Percentiles rank a stretch among this genome's conserved stretches.
phyloP scores from a whole-genome alignment of 1,140 invertebrate genomes.

The Amyelois transitella region DNA sequence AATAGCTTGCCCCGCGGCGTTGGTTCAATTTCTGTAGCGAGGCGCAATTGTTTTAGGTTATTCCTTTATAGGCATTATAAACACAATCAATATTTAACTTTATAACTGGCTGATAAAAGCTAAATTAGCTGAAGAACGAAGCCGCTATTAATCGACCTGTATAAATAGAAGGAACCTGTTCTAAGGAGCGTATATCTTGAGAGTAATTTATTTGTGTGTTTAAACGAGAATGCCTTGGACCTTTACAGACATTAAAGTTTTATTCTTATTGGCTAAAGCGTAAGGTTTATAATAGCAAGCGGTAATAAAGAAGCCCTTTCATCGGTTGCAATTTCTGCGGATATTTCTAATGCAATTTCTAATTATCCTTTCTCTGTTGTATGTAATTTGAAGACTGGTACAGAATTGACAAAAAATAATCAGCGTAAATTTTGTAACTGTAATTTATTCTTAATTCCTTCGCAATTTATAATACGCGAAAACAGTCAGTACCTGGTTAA shows the following conservation, averaged over 20 bases:
- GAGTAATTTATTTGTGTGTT: constrained; percentile 3
- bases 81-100: constrained; percentile 1
- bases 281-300: neutral
- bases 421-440: too few relatives aligned
- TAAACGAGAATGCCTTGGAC: neutral
- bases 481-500: too few relatives aligned
- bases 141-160: constrained; percentile 17
- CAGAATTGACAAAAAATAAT: neutral
- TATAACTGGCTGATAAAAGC: neutral
- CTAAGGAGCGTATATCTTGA: neutral
- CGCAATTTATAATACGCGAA: too few relatives aligned
- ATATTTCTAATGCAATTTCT: neutral
- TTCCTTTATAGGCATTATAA: constrained; percentile 20
- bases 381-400: neutral
- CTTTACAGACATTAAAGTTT: neutral
- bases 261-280: neutral
- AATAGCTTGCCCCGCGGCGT: neutral
- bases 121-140: neutral
- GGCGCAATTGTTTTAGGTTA: constrained; percentile 19
- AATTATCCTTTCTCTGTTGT: neutral
- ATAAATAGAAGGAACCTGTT: constrained; percentile 26
- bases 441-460: too few relatives aligned
- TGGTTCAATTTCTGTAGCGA: neutral
- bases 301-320: neutral
- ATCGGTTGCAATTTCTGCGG: neutral